Evolutionary conservation across 1,140 invertebrate species (phyloP), one percentile per base, ranked within the genome.

Genomic region (Caenorhabditis remanei): DNA sequence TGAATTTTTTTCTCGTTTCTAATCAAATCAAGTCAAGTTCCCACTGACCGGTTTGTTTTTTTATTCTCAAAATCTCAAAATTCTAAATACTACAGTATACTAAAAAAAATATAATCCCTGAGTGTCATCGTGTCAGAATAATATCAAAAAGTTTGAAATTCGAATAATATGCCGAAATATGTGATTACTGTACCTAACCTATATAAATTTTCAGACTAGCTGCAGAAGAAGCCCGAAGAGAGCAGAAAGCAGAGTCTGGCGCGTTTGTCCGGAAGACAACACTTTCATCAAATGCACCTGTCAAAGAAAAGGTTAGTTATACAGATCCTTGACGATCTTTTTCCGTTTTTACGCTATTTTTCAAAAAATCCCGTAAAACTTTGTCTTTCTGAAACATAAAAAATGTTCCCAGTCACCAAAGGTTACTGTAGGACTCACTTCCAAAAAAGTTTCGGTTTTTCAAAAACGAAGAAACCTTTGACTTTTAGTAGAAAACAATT

Each of bases 161-260:
- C 11, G 32, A 13, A 63, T 21, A 14, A 13, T 53, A 53, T 11
- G 16, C 21, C 24, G 13, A 40, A 32, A 63, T 21, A 32, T 32
- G 8, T 11, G 32, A 8, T 32, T 6, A 63, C 21, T 32, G 11
- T 32, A 8, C 19, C 21, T 32, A 43, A 43, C 4, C 24, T 50
- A 0, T 41, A 32, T 24, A 19, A 6, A 24, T 24, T 85, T 89
- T 85, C 84, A 90, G 89, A 88, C 89, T 92, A 67, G 91, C 91
- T 21, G 91, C 91, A 41, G 91, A 92, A 83, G 91, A 92, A 83
- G 91, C 91, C n/a, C 90, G 91, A 19, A 91, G 91, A 83, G 91
- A 92, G 85, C 91, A 92, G 85, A 90, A 92, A 71, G 83, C 88
- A 13, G 91, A 87, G 19, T 86, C 83, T 84, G 67, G 55, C 40